Conservation (phyloP, 2,888 invertebrate genomes). For the Eurois occulta region DNA sequence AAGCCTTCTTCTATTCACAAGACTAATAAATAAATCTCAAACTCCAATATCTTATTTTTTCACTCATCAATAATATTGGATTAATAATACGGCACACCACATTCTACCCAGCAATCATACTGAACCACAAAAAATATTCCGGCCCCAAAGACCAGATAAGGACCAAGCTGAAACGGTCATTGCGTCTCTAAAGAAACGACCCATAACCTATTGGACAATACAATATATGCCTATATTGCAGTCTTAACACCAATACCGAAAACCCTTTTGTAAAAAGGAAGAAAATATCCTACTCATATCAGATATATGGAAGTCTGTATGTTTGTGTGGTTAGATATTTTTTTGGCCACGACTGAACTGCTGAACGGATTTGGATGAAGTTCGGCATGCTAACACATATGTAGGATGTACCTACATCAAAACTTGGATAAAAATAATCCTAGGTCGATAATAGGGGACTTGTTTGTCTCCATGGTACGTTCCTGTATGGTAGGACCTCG, state of each 20-base stretch:
- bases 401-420: not conserved
- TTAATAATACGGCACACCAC: slow-evolving; percentile 3
- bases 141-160: slow-evolving; percentile 43
- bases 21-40: not conserved
- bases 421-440: not conserved
- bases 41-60: not conserved
- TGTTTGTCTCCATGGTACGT: not conserved
- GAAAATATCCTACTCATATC: slow-evolving; percentile 35
- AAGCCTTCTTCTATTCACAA: not conserved
- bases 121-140: not conserved
- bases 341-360: not conserved
- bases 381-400: not conserved
- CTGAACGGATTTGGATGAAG: not conserved
- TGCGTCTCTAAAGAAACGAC: slow-evolving; percentile 70
- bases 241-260: slow-evolving; percentile 68
- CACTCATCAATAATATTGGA: not conserved
- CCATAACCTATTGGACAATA: slow-evolving; percentile 77
- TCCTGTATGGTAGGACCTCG: not conserved
- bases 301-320: not conserved
- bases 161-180: slow-evolving; percentile 56
- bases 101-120: slow-evolving; percentile 18
- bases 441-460: not conserved
- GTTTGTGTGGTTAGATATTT: not conserved
- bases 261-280: slow-evolving; percentile 75
- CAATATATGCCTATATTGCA: slow-evolving; percentile 74